These are phyloP conservation scores for Phaethornis superciliosus DNA, from an alignment of 2,113 vertebrate genomes.

Conservation along the genomic window DNA sequence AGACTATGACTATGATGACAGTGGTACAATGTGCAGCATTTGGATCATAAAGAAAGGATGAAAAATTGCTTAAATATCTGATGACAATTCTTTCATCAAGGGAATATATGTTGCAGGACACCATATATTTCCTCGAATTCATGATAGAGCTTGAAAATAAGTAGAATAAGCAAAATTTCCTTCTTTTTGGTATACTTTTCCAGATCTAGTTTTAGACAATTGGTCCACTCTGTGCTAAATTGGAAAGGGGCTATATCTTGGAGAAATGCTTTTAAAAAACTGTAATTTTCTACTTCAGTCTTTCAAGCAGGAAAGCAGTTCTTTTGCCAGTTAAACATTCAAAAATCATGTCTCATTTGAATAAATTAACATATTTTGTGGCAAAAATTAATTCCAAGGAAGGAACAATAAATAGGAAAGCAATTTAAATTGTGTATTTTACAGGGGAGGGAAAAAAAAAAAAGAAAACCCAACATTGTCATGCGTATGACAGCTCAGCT, in stretches of 20 bases:
- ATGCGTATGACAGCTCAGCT: conserved; percentile 64
- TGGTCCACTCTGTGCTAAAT: neutral
- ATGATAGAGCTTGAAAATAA: neutral
- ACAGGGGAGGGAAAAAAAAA: neutral
- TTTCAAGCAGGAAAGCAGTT: conserved; percentile 53
- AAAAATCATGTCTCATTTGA: conserved; percentile 74
- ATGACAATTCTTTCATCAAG: conserved; percentile 39
- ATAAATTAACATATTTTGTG: conserved; percentile 79
- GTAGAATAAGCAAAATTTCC: neutral
- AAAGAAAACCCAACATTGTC: conserved; percentile 54
- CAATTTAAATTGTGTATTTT: conserved; percentile 72
- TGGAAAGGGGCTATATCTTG: neutral
- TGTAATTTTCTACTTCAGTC: conserved; percentile 40
- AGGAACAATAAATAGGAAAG: conserved; percentile 74
- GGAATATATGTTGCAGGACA: neutral
- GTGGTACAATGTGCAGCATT: conserved; percentile 35
- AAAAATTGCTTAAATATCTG: conserved; percentile 48
- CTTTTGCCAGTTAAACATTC: conserved; percentile 68
- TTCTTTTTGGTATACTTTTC: neutral
- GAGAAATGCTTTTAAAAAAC: neutral
- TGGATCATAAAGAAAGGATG: conserved; percentile 38
- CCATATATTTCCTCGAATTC: neutral
- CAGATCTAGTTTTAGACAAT: conserved; percentile 3
- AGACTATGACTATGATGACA: conserved; percentile 3
- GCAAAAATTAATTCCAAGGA: conserved; percentile 77